phyloP scores from a whole-genome alignment of 2,888 invertebrate species.

The Xestia c-nigrum region DNA sequence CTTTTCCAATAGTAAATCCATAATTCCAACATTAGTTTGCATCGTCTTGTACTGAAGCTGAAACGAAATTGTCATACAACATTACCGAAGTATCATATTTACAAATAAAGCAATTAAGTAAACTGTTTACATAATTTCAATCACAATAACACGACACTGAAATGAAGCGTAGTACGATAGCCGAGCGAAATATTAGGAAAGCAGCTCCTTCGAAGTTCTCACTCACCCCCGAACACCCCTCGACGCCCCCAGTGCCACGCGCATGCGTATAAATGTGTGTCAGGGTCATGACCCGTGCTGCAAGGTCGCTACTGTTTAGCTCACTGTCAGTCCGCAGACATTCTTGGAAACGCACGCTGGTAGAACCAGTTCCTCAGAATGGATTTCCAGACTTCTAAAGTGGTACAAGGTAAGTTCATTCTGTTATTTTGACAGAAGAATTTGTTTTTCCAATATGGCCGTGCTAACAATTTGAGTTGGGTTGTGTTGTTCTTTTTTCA shows the following conservation, averaged over 20 bases:
- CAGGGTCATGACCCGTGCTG: constrained; percentile 83
- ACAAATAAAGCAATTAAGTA: constrained; percentile 7
- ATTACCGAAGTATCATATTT: neutral
- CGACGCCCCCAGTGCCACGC: constrained; percentile 57
- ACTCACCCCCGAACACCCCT: constrained; percentile 13
- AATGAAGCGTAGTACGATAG: constrained; percentile 28
- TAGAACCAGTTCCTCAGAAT: constrained; percentile 64
- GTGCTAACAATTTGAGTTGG: constrained; percentile 5
- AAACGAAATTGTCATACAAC: neutral
- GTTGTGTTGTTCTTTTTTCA: constrained; percentile 37
- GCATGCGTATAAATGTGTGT: constrained; percentile 85
- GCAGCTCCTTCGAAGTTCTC: constrained; percentile 22
- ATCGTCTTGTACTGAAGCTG: neutral
- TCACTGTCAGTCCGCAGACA: constrained; percentile 70
- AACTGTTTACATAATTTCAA: constrained; percentile 47
- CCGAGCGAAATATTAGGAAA: constrained; percentile 24
- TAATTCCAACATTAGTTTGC: neutral
- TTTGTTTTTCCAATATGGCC: constrained; percentile 26
- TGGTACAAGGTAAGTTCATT: constrained; percentile 74
- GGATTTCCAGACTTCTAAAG: constrained; percentile 78
- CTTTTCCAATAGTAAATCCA: neutral
- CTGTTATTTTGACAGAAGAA: neutral
- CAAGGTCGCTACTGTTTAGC: constrained; percentile 88
- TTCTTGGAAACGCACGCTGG: constrained; percentile 54
- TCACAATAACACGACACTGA: constrained; percentile 40